phyloP scores from a whole-genome alignment of 23 tunicate genomes.

The Corella eumyota region DNA sequence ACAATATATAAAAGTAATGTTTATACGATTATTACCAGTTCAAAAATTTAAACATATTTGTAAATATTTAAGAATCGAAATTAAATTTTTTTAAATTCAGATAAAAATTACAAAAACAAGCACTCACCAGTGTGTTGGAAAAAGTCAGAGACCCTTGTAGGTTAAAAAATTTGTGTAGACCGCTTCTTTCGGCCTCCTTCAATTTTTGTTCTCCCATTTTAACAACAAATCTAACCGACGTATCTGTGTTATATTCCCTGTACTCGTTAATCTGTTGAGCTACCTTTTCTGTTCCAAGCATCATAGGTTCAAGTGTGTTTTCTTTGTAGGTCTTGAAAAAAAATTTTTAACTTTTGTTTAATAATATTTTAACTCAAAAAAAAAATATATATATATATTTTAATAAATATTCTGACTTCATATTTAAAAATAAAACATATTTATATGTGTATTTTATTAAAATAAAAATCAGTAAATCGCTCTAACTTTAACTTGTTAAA shows the following conservation, averaged over 20 bases:
- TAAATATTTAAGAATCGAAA: too few relatives aligned
- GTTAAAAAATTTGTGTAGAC: conserved; percentile 72
- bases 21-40: too few relatives aligned
- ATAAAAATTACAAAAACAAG: neutral
- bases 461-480: too few relatives aligned
- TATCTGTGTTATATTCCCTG: conserved; percentile 90
- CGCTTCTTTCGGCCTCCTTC: conserved; percentile 41
- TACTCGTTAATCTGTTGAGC: conserved; percentile 47
- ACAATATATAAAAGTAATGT: too few relatives aligned
- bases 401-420: too few relatives aligned
- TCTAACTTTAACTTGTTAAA: too few relatives aligned
- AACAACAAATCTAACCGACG: conserved; percentile 64
- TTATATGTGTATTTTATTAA: too few relatives aligned
- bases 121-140: conserved; percentile 65
- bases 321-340: conserved; percentile 67
- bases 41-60: too few relatives aligned
- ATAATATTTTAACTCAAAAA: too few relatives aligned
- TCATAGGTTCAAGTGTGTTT: conserved; percentile 56
- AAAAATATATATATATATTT: too few relatives aligned
- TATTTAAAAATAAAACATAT: too few relatives aligned
- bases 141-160: conserved; percentile 37
- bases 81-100: too few relatives aligned
- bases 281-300: conserved; percentile 58
- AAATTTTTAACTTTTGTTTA: neutral
- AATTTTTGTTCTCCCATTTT: conserved; percentile 47